phyloP scores from a whole-genome alignment of 2,113 vertebrate species.

The Synodontis membranacea region DNA sequence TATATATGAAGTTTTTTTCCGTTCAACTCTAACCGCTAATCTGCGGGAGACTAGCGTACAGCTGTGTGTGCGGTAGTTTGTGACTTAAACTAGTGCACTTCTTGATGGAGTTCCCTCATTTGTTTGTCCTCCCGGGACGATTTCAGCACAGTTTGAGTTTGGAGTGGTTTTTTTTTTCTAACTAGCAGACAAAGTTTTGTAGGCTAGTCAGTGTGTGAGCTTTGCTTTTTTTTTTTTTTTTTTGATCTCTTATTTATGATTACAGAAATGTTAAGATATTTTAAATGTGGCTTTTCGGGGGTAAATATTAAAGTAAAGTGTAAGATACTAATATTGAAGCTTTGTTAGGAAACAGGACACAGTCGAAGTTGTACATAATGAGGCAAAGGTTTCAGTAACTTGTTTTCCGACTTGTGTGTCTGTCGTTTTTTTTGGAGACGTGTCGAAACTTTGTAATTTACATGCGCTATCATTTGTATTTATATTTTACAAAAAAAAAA shows the following conservation, averaged over 20 bases:
- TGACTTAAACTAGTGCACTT: conserved; percentile 56
- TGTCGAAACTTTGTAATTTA: conserved; percentile 94
- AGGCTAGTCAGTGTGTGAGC: conserved; percentile 79
- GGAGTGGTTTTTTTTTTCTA: conserved; percentile 2
- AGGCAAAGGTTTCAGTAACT: conserved; percentile 71
- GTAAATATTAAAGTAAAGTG: conserved; percentile 80
- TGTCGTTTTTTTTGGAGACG: conserved; percentile 88
- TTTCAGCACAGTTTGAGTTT: conserved; percentile 69
- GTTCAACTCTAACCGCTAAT: conserved; percentile 38
- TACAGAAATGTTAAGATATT: conserved; percentile 84
- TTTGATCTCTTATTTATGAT: conserved; percentile 87
- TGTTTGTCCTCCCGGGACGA: conserved; percentile 68
- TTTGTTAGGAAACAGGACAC: conserved; percentile 75
- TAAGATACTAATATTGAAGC: conserved; percentile 76
- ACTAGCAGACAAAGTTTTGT: conserved; percentile 75
- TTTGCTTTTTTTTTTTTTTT: conserved; percentile 69
- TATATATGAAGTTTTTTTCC: conserved; percentile 40
- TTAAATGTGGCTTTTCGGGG: conserved; percentile 85
- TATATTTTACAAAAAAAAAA: conserved; percentile 94
- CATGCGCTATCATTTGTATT: conserved; percentile 92
- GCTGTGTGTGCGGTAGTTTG: conserved; percentile 24
- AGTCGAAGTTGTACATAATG: conserved; percentile 87
- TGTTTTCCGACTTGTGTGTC: conserved; percentile 87
- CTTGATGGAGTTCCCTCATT: conserved; percentile 73
- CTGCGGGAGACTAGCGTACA: conserved; percentile 40